Conservation (phyloP, 2,888 invertebrate species). For the Penaeus monodon region DNA sequence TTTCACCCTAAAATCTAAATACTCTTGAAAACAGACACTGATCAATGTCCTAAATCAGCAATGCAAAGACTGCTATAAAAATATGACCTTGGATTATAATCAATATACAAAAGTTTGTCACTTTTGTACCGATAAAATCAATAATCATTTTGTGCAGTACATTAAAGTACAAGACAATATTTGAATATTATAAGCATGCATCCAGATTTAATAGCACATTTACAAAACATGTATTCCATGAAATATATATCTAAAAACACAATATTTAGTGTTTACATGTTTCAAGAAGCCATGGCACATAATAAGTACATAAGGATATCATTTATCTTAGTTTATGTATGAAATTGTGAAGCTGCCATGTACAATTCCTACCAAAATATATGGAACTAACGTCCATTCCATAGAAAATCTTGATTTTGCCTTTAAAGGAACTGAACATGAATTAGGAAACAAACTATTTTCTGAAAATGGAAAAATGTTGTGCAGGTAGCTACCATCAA, state of each 20-base stretch:
- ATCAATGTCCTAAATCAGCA: constrained; percentile 55
- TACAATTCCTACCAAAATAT: constrained; percentile 28
- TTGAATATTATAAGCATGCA: constrained; percentile 61
- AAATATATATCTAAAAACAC: constrained; percentile 58
- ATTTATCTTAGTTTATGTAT: constrained; percentile 43
- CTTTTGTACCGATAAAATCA: constrained; percentile 63
- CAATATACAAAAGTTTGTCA: constrained; percentile 59
- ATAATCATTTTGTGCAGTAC: constrained; percentile 61
- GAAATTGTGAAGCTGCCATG: constrained; percentile 51
- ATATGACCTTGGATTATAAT: constrained; percentile 60
- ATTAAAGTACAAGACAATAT: constrained; percentile 61
- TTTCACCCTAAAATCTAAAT: constrained; percentile 57
- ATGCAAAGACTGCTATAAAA: constrained; percentile 61
- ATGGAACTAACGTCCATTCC: constrained; percentile 33
- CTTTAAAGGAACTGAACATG: constrained; percentile 23
- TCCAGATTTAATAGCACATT: constrained; percentile 60
- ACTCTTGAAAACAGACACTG: constrained; percentile 51
- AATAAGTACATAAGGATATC: constrained; percentile 57
- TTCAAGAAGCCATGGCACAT: constrained; percentile 61
- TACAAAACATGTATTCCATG: constrained; percentile 60
- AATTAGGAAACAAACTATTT: constrained; percentile 16
- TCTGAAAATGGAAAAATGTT: constrained; percentile 24
- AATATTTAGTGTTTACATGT: constrained; percentile 56
- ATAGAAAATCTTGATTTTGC: constrained; percentile 41
- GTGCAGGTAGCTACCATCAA: constrained; percentile 45